Conservation (phyloP, 2,888 invertebrate genomes). For the Muschampia plurimacula region DNA sequence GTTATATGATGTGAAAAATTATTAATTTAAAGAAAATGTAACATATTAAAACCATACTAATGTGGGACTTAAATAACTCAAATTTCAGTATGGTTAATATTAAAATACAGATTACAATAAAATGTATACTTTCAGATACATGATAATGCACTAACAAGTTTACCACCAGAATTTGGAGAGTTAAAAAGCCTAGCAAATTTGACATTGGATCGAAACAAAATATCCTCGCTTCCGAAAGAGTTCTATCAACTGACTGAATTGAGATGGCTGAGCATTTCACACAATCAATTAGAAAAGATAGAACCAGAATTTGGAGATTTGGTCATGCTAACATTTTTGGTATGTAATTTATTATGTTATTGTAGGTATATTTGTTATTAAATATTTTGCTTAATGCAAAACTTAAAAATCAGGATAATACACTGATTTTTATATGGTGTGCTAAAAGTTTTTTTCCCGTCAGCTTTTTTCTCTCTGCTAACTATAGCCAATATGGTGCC, state of each 20-base stretch:
- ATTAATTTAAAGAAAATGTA: too few relatives aligned
- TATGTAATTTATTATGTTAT: constrained; percentile 50
- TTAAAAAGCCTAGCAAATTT: constrained; percentile 88
- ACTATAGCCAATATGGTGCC: too few relatives aligned
- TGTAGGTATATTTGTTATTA: too few relatives aligned
- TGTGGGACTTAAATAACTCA: neutral
- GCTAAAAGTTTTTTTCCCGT: too few relatives aligned
- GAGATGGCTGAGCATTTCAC: constrained; percentile 89
- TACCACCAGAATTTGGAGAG: constrained; percentile 91
- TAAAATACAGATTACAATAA: neutral
- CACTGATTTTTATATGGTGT: too few relatives aligned
- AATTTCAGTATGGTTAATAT: neutral
- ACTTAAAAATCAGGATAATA: too few relatives aligned
- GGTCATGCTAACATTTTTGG: constrained; percentile 88
- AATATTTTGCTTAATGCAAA: neutral
- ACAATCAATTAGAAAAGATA: constrained; percentile 89
- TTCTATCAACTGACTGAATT: constrained; percentile 90
- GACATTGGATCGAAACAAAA: constrained; percentile 89
- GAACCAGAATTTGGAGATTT: constrained; percentile 91
- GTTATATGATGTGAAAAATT: too few relatives aligned
- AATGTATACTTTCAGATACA: constrained; percentile 87
- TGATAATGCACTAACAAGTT: constrained; percentile 90
- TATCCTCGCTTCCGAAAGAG: constrained; percentile 86
- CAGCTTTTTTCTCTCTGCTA: too few relatives aligned
- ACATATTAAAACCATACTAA: too few relatives aligned